Evolutionary conservation across 2,113 vertebrate genomes (phyloP).

Genomic region (Plestiodon gilberti): DNA sequence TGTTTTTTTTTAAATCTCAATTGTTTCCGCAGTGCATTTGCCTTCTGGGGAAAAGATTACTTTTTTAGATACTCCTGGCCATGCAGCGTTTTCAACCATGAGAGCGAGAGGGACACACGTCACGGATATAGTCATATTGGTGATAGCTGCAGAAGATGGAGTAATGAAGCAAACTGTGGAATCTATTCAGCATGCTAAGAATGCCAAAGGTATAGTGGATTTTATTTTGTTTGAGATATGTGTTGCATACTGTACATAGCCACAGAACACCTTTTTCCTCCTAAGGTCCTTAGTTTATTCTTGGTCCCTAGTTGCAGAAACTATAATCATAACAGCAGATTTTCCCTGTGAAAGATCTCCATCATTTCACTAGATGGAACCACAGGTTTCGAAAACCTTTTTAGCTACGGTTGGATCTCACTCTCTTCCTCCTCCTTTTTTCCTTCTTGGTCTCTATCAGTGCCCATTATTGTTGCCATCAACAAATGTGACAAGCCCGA

Average conservation of each 20-base stretch:
- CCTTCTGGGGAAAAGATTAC: slow-evolving; percentile 93
- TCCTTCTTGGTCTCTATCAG: slow-evolving; percentile 64
- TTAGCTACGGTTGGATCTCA: neutral
- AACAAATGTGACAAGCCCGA: slow-evolving; percentile 95
- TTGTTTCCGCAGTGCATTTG: slow-evolving; percentile 83
- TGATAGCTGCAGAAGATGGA: slow-evolving; percentile 95
- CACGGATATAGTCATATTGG: slow-evolving; percentile 92
- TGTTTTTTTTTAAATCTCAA: too few relatives aligned
- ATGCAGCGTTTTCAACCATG: slow-evolving; percentile 95
- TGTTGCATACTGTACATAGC: neutral
- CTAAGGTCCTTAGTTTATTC: neutral
- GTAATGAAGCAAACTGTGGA: slow-evolving; percentile 97
- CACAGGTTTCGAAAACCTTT: neutral
- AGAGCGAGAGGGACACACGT: slow-evolving; percentile 88
- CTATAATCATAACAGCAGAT: neutral
- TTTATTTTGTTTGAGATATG: neutral
- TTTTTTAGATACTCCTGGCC: slow-evolving; percentile 97
- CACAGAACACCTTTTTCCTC: neutral
- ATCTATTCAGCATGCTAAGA: slow-evolving; percentile 90
- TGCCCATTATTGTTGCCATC: slow-evolving; percentile 92
- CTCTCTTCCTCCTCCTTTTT: neutral
- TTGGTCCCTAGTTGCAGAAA: neutral
- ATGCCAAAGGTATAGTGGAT: slow-evolving; percentile 79
- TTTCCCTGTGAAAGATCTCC: neutral
- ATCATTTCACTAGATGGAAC: neutral